Evolutionary conservation across 2,113 vertebrate genomes (phyloP), one percentile per base, ranked within the genome.

Genomic region (Hyaena hyaena): DNA sequence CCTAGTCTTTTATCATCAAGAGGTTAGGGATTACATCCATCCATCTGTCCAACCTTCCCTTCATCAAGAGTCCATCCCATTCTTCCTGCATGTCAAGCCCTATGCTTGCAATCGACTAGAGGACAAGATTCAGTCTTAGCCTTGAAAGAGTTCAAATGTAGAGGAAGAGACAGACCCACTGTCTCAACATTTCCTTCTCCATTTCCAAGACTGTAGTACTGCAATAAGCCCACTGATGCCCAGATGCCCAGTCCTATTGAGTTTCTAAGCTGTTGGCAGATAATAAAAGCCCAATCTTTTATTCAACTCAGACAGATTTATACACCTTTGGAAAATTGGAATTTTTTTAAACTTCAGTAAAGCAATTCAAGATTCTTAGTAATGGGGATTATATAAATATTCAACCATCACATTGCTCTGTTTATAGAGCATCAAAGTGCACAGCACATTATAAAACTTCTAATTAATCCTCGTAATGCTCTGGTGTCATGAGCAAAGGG

Each of bases 401-500:
- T 71, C 96, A 77, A 0, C 81, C 81, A 63, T 63, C 96, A 88
- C 88, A 88, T 71, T 61, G 81, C 90, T 96, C 50, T 96, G 97
- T 97, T 98, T 96, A 96, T 96, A 94, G 97, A 97, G 93, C 94
- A 93, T 96, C 97, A 85, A 88, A 97, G 93, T 95, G 85, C 45
- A 73, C 58, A 35, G 88, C 71, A 95, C 93, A 93, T 95, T 96
- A 90, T 97, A 96, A 94, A 96, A 84, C 76, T 95, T 94, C 83
- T 96, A 97, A 98, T 98, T 97, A 98, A 97, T 96, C 87, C 95
- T 88, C 1, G 0, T 96, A 97, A 82, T 61, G 66, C 88, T 61
- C 81, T 68, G 31, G 84, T 94, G 81, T 95, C 76, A 80, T 24
- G 84, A 95, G 84, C 94, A 93, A 93, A 96, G 97, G 95, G 71